phyloP scores from a whole-genome alignment of 2,888 invertebrate species.

The Ligdia adustata region DNA sequence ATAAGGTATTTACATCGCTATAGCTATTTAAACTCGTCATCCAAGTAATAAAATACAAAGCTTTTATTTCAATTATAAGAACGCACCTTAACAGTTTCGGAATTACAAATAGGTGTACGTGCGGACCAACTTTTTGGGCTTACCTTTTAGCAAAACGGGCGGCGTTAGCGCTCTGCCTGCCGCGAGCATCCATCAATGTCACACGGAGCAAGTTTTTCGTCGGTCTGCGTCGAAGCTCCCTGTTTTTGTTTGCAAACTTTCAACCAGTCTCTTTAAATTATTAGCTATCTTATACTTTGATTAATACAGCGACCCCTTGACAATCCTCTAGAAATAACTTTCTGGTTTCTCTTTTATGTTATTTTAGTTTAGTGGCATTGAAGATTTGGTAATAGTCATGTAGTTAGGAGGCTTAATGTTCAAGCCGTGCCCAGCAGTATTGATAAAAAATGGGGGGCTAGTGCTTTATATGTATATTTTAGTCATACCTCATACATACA shows the following conservation, averaged over 20 bases:
- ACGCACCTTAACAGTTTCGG: conserved; percentile 41
- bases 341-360: conserved; percentile 10
- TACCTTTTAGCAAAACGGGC: conserved; percentile 58
- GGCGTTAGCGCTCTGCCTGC: conserved; percentile 57
- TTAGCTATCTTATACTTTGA: conserved; percentile 60
- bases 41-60: conserved; percentile 37
- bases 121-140: conserved; percentile 42
- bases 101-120: conserved; percentile 48
- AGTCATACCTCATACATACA: no score
- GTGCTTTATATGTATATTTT: no score
- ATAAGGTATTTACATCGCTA: no score
- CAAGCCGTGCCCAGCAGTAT: no score
- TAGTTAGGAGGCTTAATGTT: no score
- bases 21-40: conserved; percentile 23
- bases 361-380: conserved; percentile 9
- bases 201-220: conserved; percentile 73
- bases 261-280: conserved; percentile 66
- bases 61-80: conserved; percentile 42
- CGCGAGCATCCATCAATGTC: conserved; percentile 80
- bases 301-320: conserved; percentile 50
- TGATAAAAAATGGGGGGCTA: no score
- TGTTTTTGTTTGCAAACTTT: conserved; percentile 78
- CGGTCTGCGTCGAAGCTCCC: conserved; percentile 65
- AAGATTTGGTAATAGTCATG: no score
- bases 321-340: conserved; percentile 20